These are phyloP conservation scores for Drosophila mayaguana DNA, from an alignment of 2,888 invertebrate species.

Conservation along the genomic window DNA sequence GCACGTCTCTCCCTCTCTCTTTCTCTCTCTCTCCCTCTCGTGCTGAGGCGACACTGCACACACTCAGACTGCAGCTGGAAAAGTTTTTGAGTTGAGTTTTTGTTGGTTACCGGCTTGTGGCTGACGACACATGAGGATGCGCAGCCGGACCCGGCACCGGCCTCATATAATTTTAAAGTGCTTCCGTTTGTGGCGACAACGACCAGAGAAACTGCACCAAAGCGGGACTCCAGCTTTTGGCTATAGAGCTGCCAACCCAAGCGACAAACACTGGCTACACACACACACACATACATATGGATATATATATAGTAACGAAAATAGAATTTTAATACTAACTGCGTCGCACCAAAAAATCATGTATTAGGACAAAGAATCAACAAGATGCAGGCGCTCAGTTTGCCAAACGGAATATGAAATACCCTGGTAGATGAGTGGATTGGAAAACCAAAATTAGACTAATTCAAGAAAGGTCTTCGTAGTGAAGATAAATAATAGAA, in stretches of 20 bases:
- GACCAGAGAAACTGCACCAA: conserved; percentile 35
- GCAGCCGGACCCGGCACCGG: conserved; percentile 41
- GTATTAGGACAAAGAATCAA: conserved; percentile 2
- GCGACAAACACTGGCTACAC: conserved; percentile 72
- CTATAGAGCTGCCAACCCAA: conserved; percentile 47
- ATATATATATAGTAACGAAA: conserved; percentile 43
- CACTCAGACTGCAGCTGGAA: conserved; percentile 29
- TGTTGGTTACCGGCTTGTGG: conserved; percentile 80
- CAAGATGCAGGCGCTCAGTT: background rate
- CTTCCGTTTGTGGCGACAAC: conserved; percentile 76
- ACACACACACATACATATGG: conserved; percentile 34
- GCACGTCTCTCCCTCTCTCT: conserved; percentile 8
- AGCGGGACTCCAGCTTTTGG: conserved; percentile 35
- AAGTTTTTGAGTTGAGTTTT: conserved; percentile 77
- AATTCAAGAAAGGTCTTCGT: no score
- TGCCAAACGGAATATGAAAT: background rate
- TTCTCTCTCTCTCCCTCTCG: background rate
- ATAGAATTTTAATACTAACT: conserved; percentile 72
- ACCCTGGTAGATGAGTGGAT: background rate
- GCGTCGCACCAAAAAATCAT: conserved; percentile 45
- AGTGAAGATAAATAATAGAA: no score
- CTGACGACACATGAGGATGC: conserved; percentile 64
- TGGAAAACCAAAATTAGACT: no score
- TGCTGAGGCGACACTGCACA: conserved; percentile 22
- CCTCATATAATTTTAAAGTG: conserved; percentile 81